These are phyloP conservation scores for Trissolcus japonicus DNA, from an alignment of 2,888 invertebrate species.

Conservation along the genomic window DNA sequence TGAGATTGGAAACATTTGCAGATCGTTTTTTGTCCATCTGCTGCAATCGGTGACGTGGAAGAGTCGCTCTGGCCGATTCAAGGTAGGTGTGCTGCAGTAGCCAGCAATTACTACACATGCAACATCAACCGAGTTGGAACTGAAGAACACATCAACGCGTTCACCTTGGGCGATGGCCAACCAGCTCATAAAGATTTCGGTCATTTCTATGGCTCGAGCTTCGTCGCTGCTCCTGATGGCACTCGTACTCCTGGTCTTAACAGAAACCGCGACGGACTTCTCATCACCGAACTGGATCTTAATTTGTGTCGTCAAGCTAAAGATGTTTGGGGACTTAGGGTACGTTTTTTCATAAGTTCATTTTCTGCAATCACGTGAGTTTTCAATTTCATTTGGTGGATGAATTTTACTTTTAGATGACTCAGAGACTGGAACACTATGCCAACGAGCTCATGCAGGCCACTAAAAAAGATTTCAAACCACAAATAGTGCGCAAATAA, in stretches of 20 bases:
- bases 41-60: slow-evolving; percentile 82
- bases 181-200: slow-evolving; percentile 88
- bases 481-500: slow-evolving; percentile 82
- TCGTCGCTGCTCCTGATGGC: slow-evolving; percentile 95
- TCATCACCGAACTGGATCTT: slow-evolving; percentile 92
- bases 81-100: slow-evolving; percentile 96
- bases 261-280: slow-evolving; percentile 86
- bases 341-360: slow-evolving; percentile 70
- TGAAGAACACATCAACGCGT: slow-evolving; percentile 88
- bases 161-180: slow-evolving; percentile 89
- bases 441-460: slow-evolving; percentile 85
- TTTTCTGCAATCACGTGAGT: too few species aligned
- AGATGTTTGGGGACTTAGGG: slow-evolving; percentile 95
- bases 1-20: slow-evolving; percentile 42
- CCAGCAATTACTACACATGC: slow-evolving; percentile 95
- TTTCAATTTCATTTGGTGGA: neutral
- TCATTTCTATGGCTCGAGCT: slow-evolving; percentile 96
- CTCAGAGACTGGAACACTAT: slow-evolving; percentile 92
- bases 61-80: slow-evolving; percentile 98
- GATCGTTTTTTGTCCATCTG: slow-evolving; percentile 98
- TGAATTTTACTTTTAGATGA: slow-evolving; percentile 82
- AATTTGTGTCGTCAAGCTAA: slow-evolving; percentile 95
- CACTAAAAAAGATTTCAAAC: slow-evolving; percentile 84
- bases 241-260: slow-evolving; percentile 91
- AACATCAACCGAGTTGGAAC: slow-evolving; percentile 96